Base-by-base conservation (phyloP, 2,113 vertebrate genomes). In the Passer montanus region DNA sequence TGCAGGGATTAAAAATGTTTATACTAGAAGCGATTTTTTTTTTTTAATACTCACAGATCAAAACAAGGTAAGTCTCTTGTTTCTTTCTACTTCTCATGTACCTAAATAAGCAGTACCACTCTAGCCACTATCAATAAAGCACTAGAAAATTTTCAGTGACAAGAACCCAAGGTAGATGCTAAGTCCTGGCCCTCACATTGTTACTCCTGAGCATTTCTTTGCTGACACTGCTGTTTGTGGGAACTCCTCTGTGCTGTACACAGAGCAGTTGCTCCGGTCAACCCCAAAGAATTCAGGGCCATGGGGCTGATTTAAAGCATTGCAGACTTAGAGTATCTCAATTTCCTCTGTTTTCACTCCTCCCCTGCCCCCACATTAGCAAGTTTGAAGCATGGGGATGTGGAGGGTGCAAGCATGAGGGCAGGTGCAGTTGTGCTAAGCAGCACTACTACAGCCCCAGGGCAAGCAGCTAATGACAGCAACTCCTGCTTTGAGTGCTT, bases 351-450 rank as follows among this genome's bases (percentile, higher is more conserved):
- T 47, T 44, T 82, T 87, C 14, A 21, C 13, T 46, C 15, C 3
- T 76, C 30, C 18, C 11, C n/a, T 72, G 26, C 7, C 8, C 4
- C 18, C 14, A 41, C 0, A 0, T 15, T 22, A 50, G 13, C 33
- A 73, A 47, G 8, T 52, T 52, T 0, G 1, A 64, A 62, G 31
- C 2, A 0, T 3, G 14, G 9, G 26, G 13, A 60, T 50, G 35
- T 6, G 7, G 22, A 63, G 7, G 28, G 14, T 62, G 31, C 52
- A 75, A 70, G 28, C 2, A 0, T 9, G 23, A 67, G 17, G 19
- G n/a, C 2, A 4, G 13, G 9, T 39, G 39, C 39, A 39, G 39
- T 11, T 28, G 8, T 82, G 18, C 24, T 59, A 31, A 58, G 72
- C 26, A 84, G 39, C 15, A 8, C 37, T 26, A 6, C 28, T 35